Conservation (phyloP, 2,113 vertebrate species). For the Falco punctatus region DNA sequence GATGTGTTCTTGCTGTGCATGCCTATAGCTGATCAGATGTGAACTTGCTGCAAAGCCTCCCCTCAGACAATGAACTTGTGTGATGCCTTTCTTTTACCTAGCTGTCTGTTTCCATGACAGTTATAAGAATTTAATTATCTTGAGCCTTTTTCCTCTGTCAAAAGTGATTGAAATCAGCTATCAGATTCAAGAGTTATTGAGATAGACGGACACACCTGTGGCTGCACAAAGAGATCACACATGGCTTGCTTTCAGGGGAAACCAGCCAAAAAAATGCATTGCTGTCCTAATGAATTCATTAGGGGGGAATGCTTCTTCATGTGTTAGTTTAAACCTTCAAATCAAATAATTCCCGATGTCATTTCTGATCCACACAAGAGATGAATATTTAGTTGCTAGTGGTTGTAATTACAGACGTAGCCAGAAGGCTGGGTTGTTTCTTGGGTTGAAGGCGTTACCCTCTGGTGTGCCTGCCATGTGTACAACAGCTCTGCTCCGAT, state of each 20-base stretch:
- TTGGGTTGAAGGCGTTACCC: not conserved
- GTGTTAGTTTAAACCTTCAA: not conserved
- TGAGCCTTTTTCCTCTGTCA: slow-evolving; percentile 14
- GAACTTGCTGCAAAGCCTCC: not conserved
- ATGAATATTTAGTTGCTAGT: not conserved
- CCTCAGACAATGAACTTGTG: not conserved
- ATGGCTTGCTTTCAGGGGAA: not conserved
- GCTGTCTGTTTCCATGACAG: not conserved
- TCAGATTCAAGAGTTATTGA: not conserved
- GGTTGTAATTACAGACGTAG: not conserved
- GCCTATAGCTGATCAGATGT: not conserved
- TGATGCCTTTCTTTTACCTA: not conserved
- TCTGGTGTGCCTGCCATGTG: fast-evolving
- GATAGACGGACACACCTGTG: not conserved
- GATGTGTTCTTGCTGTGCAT: not conserved
- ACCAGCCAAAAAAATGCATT: not conserved
- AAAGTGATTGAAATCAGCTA: not conserved
- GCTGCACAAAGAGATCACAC: not conserved
- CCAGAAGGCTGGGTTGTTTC: not conserved
- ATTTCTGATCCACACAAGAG: not conserved
- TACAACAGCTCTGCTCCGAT: not conserved
- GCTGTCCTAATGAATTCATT: not conserved
- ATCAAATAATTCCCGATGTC: not conserved
- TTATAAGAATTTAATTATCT: slow-evolving; percentile 21
- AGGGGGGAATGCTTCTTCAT: not conserved